Evolutionary conservation across 2,888 invertebrate genomes (phyloP).

Genomic region (Ischnus inquisitorius): DNA sequence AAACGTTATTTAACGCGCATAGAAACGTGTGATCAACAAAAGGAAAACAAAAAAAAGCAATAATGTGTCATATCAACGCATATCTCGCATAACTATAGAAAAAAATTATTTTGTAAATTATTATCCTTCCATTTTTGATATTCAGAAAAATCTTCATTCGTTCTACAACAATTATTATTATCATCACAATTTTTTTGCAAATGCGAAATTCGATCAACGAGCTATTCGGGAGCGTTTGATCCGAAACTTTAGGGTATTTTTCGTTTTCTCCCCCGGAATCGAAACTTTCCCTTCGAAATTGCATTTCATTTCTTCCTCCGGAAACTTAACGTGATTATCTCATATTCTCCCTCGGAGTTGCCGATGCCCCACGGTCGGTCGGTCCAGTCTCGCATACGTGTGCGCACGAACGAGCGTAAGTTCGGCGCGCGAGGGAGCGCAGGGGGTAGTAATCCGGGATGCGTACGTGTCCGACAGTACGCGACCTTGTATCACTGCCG

Average conservation of each 20-base stretch:
- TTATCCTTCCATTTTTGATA: too few species aligned
- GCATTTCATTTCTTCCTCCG: conserved; percentile 55
- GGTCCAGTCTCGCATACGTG: neutral
- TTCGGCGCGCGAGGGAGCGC: conserved; percentile 15
- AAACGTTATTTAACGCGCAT: neutral
- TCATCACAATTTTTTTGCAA: too few species aligned
- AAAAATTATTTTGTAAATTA: too few species aligned
- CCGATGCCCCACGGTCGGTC: conserved; percentile 34
- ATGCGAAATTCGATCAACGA: neutral
- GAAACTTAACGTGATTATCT: conserved; percentile 65
- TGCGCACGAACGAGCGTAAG: conserved; percentile 13
- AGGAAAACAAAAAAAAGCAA: too few species aligned
- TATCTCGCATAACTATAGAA: too few species aligned
- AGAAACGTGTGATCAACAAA: too few species aligned
- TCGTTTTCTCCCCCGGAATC: neutral
- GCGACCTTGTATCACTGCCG: conserved; percentile 73
- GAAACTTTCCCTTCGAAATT: conserved; percentile 44
- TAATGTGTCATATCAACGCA: too few species aligned
- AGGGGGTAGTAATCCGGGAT: conserved; percentile 61
- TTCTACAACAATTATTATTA: too few species aligned
- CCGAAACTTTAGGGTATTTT: neutral
- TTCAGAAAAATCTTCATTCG: too few species aligned
- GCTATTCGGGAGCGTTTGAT: neutral
- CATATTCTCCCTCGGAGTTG: conserved; percentile 44
- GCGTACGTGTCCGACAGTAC: conserved; percentile 72